Base-by-base conservation (phyloP, 2,113 vertebrate species). In the Colius striatus region DNA sequence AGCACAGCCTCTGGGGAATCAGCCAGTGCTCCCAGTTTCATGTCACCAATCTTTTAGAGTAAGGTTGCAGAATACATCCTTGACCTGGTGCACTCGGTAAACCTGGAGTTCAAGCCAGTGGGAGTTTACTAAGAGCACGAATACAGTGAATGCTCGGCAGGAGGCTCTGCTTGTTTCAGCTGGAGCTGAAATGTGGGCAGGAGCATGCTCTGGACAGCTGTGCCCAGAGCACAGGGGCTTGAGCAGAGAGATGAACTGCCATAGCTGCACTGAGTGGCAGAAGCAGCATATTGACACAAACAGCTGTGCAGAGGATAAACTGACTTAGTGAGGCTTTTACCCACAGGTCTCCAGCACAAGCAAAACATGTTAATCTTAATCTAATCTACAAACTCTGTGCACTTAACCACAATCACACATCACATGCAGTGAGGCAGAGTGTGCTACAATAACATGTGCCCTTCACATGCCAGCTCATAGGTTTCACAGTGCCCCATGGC, bases 231-330 rank as follows among this genome's bases (percentile, higher is more conserved):
- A 43, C n/a, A 32, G n/a, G 58, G 26, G 38, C 19, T 43, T 30
- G 48, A 78, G 61, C 22, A 29, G 54, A 7, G 13, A 32, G 41
- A 23, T 0, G 3, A 62, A 3, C 51, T 16, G 47, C 51, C 22
- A 1, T 10, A 17, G 53, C 11, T 13, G 34, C 30, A 20, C 5
- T 0, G 8, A 12, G 65, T 4, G 25, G 38, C 93, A 95, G 84
- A 21, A 94, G 86, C 74, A 72, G 78, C 66, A 51, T 21, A 10
- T 25, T 9, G 47, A 51, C 63, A 67, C 13, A 13, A 67, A 34
- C 65, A 89, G 91, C 66, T 90, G 84, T 11, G 62, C 73, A 60
- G 77, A 20, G 74, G 92, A 89, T 92, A 68, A 94, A 66, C 84
- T 34, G 86, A 62, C 25, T 92, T 91, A 77, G 57, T 0, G 3